Evolutionary conservation across 2,797 vertebrate species (phyloP), one percentile per base, ranked within the genome.

Genomic region (Australoheros facetus): DNA sequence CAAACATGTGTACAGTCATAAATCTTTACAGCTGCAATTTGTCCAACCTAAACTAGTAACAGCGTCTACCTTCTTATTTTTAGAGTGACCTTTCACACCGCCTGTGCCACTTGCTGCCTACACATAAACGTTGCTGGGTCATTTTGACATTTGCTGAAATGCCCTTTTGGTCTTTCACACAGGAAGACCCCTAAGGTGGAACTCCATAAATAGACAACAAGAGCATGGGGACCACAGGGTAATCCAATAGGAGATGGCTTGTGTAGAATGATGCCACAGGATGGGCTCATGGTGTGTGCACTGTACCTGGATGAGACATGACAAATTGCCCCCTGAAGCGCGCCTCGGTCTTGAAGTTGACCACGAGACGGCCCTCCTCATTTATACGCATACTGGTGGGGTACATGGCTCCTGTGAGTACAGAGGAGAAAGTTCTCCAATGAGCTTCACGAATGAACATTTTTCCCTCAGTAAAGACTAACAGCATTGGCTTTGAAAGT

Each of bases 331-430:
- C 96, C 77, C 87, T 92, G 91, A 96, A 97, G 66, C 92, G 93
- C 69, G 96, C 95, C 88, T 96, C 95, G 0, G 93, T 96, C 91
- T 93, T 95, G 85, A 97, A 96, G 88, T 96, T 96, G 78, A 97
- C 96, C 42, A 96, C 95, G 19, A 97, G 91, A 2, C 92, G 93
- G 2, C 96, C 95, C 86, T 97, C 94, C 2, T 96, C 95, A 23
- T 95, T 96, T 86, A 97, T 96, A 55, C 89, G 84, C 95, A 96
- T 96, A 73, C 96, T 97, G 77, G 94, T 96, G 62, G 96, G 96
- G 59, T 96, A 97, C 90, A 97, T 95, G 85, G 96, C 95, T 70
- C 95, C 97, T 96, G n/a, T 55, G 54, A 37, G 56, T 55, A 54
- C n/a, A 80, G 39, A 80, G 3, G 26, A 37, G 42, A 81, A 34